Evolutionary conservation across 2,113 vertebrate genomes (phyloP).

Genomic region (Ceyx cyanopectus): DNA sequence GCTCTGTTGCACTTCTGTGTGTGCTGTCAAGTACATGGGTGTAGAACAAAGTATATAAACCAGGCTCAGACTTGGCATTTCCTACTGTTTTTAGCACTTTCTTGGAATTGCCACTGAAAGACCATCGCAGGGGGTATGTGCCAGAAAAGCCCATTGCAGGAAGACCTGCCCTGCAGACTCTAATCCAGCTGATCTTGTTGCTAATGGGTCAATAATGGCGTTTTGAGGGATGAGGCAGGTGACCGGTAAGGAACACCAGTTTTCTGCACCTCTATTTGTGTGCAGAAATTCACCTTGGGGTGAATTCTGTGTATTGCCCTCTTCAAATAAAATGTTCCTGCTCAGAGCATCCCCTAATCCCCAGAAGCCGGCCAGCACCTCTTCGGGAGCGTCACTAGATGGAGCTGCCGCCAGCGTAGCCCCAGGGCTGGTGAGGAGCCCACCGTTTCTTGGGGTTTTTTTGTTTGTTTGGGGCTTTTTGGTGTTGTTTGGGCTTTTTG

Average conservation of each 20-base stretch:
- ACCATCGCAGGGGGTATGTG: accelerated
- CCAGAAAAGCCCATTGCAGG: accelerated
- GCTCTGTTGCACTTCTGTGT: neutral
- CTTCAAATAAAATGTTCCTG: accelerated
- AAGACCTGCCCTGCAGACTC: neutral
- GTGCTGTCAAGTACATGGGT: neutral
- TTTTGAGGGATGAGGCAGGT: neutral
- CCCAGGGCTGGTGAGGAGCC: accelerated
- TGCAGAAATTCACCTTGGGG: accelerated
- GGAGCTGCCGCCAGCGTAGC: neutral
- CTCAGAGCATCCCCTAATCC: neutral
- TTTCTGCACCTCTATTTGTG: neutral
- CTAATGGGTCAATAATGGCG: accelerated
- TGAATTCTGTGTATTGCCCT: accelerated
- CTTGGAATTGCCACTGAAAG: accelerated
- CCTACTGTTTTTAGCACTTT: neutral
- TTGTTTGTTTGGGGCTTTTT: too few relatives aligned
- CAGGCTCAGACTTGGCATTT: neutral
- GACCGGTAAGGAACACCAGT: accelerated
- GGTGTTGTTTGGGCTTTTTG: too few relatives aligned
- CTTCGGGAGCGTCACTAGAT: neutral
- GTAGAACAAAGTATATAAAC: neutral
- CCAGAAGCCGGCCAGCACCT: neutral
- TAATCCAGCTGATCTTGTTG: accelerated
- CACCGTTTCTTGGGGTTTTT: too few relatives aligned